Evolutionary conservation across 23 tunicate genomes (phyloP), one percentile per base, ranked within the genome.

Genomic region (Diplosoma virens): DNA sequence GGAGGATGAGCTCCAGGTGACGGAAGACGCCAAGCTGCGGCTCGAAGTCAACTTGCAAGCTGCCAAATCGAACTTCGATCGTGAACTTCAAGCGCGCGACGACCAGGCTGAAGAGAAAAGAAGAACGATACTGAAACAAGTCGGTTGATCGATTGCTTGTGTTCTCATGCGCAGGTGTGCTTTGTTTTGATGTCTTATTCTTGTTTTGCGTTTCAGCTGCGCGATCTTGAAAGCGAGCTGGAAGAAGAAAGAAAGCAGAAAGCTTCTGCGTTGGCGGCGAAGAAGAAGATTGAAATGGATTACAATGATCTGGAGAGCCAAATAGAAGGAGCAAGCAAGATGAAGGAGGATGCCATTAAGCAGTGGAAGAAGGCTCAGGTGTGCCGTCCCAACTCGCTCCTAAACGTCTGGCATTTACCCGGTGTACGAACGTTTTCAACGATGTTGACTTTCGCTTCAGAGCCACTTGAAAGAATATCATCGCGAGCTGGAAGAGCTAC

Each of bases 211-310:
- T 68, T 68, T 11, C 36, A 65, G 74, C 24, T 67, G 3, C 84
- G 98, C 11, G 94, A 86, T 2, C 70, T 93, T 78, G 98, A 93
- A 45, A 75, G 36, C 2, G 98, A 93, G 56, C 73, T 93, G 74
- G 98, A 93, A 66, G 98, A 93, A 61, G 99, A 94, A 59, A 48
- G 99, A 46, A 94, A 94, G 67, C 90, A 83, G 74, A 81, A 75
- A 33, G 50, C 90, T 0, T 25, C 64, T 23, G 99, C 99, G 24
- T 37, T 88, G 32, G 90, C 90, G 0, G 95, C 99, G 58, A 83
- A 84, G 91, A 94, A 94, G 95, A 94, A 94, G 95, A 47, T 88
- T 32, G 99, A 94, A 41, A 88, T 84, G 87, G 99, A 94, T 22
- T 79, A 66, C 79, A 78, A 80, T 37, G 99, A 94, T 24, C 25